A percentile compares a stretch with the other conserved stretches of the same genome.
These are phyloP conservation scores for Ceyx cyanopectus DNA, from an alignment of 2,113 vertebrate species.

Conservation along the genomic window DNA sequence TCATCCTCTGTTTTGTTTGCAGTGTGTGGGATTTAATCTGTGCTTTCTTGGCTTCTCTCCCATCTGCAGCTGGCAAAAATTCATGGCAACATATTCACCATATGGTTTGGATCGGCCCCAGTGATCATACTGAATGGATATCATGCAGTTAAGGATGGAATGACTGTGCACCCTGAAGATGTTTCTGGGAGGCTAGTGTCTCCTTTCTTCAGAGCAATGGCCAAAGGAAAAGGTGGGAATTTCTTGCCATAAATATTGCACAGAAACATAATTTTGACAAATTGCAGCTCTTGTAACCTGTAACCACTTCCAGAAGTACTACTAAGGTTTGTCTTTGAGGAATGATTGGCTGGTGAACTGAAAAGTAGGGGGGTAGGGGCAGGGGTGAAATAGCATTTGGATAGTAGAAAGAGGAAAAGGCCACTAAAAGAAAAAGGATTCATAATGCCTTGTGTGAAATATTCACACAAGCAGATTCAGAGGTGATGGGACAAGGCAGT, in stretches of 20 bases:
- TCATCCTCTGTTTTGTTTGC: background rate
- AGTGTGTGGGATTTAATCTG: background rate
- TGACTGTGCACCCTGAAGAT: constrained; percentile 61
- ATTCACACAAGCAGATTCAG: background rate
- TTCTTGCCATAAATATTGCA: background rate
- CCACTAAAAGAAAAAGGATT: background rate
- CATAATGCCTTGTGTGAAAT: background rate
- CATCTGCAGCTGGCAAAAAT: constrained; percentile 52
- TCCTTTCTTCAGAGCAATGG: constrained; percentile 53
- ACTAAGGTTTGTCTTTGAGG: background rate
- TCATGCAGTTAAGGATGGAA: constrained; percentile 62
- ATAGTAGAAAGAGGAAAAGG: background rate
- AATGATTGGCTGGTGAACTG: background rate
- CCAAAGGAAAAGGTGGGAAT: constrained; percentile 66
- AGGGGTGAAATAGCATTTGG: background rate
- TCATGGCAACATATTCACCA: constrained; percentile 62
- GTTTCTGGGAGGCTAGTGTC: constrained; percentile 59
- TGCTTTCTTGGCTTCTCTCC: constrained; percentile 3
- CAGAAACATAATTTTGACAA: background rate
- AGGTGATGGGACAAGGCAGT: background rate
- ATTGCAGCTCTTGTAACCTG: background rate
- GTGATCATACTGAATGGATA: constrained; percentile 64
- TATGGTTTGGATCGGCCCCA: constrained; percentile 64
- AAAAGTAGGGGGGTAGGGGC: background rate
- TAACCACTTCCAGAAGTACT: background rate